A percentile compares a stretch with the other conserved stretches of the same genome.
Evolutionary conservation across 2,797 vertebrate genomes (phyloP).

Genomic region (Fratercula arctica): DNA sequence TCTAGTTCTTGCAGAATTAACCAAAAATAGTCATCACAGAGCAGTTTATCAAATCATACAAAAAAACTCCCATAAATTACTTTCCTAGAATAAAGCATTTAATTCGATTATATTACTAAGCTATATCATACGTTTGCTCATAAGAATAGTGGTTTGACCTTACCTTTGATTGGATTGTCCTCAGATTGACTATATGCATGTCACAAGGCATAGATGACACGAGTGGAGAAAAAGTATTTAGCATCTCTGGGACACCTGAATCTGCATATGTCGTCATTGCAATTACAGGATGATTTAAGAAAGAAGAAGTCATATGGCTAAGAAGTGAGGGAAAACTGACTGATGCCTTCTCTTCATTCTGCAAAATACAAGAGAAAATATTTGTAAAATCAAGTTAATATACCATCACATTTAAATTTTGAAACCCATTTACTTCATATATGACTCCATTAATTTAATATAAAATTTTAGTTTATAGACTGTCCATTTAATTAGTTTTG

Average conservation of each 20-base stretch:
- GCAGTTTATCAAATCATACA: neutral
- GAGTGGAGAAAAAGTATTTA: slow-evolving; percentile 80
- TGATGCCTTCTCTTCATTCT: slow-evolving; percentile 77
- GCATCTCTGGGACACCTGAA: slow-evolving; percentile 50
- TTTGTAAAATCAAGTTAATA: neutral
- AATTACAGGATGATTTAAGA: slow-evolving; percentile 86
- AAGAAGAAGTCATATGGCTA: slow-evolving; percentile 84
- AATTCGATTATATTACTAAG: neutral
- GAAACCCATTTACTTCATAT: neutral
- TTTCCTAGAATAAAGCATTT: neutral
- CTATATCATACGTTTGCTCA: neutral
- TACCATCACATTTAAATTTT: neutral
- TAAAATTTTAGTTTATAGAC: neutral
- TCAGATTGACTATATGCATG: slow-evolving; percentile 87
- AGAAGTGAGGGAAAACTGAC: slow-evolving; percentile 87
- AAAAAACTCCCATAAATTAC: fast-evolving
- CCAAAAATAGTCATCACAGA: neutral
- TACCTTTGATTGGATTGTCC: slow-evolving; percentile 89
- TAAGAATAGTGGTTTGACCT: neutral
- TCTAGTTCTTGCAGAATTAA: neutral
- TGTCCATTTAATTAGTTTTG: neutral
- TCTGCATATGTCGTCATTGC: slow-evolving; percentile 75
- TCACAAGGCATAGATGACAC: slow-evolving; percentile 87
- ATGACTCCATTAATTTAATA: neutral
- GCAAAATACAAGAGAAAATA: slow-evolving; percentile 17